Base-by-base conservation (phyloP, 92 coral and sea anemone species). In the Blastomussa wellsi region DNA sequence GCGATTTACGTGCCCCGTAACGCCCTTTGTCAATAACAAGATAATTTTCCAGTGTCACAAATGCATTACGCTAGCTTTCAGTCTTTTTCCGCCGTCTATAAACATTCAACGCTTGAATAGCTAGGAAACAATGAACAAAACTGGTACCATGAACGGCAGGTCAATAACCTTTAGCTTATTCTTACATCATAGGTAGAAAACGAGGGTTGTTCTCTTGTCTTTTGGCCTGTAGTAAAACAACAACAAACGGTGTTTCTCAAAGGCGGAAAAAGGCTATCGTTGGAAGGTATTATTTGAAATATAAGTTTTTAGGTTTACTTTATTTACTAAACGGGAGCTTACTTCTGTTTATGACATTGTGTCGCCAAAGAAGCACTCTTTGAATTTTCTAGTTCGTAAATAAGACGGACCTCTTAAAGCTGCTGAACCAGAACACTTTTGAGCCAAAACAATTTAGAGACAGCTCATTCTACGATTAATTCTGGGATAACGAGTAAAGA, bases 61-160 rank as follows among this genome's bases (percentile, higher is more conserved):
- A 24, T 41, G 32, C 33, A 24, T 55, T 41, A 28, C 79, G 17
- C 37, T n/a, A n/a, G n/a, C n/a, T 42, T 74, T 44, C n/a, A 41
- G 51, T 24, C 28, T 31, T 57, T 24, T 33, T 66, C 79, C 62
- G 22, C 37, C 44, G 37, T 39, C 70, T n/a, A 83, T 83, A 13
- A 83, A 74, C 39, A 83, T 83, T 83, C 44, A 83, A 48, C 39
- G 80, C 42, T 32, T 44, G 33, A 26, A 41, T 48, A 41, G 64
- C 80, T 37, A 49, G 55, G 5, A 74, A 83, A 83, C 87, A 83
- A 74, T 57, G 74, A 32, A 14, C 24, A 20, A 62, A 31, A 83
- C 87, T 47, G 87, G 87, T 83, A 83, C 87, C 87, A 57, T 74
- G 80, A 83, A 41, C 22, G 73, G 47, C 87, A 66, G 80, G 87